Evolutionary conservation across 1,140 invertebrate genomes (phyloP), one percentile per base, ranked within the genome.

Genomic region (Aphaenogaster floridana): DNA sequence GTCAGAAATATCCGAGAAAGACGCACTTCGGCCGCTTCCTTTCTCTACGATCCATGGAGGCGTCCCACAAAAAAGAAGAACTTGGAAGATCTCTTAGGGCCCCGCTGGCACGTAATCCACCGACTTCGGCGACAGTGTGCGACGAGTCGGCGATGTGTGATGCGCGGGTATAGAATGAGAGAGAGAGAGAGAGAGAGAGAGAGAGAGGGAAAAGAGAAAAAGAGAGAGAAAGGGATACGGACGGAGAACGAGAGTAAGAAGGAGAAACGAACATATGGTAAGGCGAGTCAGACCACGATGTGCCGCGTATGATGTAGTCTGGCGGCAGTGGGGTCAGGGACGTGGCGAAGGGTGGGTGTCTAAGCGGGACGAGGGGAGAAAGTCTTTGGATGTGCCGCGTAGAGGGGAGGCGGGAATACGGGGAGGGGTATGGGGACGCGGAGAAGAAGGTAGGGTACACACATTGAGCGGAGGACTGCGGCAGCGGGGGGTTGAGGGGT

Each of bases 281-380:
- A 84, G 69, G 42, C 85, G 76, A 69, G 72, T 66, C 63, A 79
- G 57, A 52, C 71, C 66, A 86, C 81, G 83, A 91, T 87, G 89
- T 90, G 89, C 86, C 80, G 77, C 78, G 76, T 91, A 90, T 90
- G 89, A 91, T 91, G 89, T 91, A 91, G 88, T 72, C 89, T 80
- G 89, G 69, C 54, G 63, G 89, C 89, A 54, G 89, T 78, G 89
- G 89, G 89, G 89, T 91, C 89, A 88, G 86, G 86, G 86, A 86
- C 89, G 89, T 52, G 64, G 39, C 48, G 76, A 87, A 84, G 76
- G 86, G 77, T 79, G 79, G 92, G 91, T 88, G 88, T 78, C 88
- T 88, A 76, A 83, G 86, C 68, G 85, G 86, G 88, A 77, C 79
- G 81, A 87, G 89, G 79, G 86, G 74, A 48, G 72, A 69, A 74